Base-by-base conservation (phyloP, 2,113 vertebrate species). In the human region DNA sequence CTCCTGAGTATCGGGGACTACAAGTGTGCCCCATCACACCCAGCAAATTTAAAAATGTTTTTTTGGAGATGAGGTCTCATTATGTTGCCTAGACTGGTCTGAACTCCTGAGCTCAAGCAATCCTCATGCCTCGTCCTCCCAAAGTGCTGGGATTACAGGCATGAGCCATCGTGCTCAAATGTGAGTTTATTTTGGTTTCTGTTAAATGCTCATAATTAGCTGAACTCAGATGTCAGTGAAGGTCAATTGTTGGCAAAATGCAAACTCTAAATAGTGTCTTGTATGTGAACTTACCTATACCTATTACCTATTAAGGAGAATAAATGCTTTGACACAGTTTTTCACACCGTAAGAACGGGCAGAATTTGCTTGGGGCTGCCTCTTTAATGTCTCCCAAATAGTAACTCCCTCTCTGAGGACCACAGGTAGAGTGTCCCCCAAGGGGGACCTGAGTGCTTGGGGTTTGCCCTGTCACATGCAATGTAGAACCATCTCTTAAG, bases 401-500 rank as follows among this genome's bases (percentile, higher is more conserved):
- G 68, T 27, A 38, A 25, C 12, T 2, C 11, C n/a, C 25, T 78
- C 32, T 79, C 50, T 61, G 84, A 59, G 45, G 64, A 61, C 30
- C 45, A 12, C 2, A 40, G 16, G 52, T 3, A 38, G 25, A 38
- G 48, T 17, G 3, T 38, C 32, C 13, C 68, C 61, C 8, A 8
- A 6, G 23, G 35, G 50, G 22, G 52, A 30, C 16, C 17, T 38
- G 76, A 70, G 55, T 4, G 5, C 40, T 59, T 61, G 25, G 50
- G 17, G 48, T 38, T 38, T 23, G 10, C 23, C 20, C 8, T n/a
- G 25, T 76, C 59, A 7, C 22, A 13, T 0, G 5, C 0, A 10
- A n/a, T 5, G 32, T 50, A 25, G 12, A 59, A 10, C 32, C 3
- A 6, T 25, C 55, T 87, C 45, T 88, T 43, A 45, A 82, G 61